A percentile compares a stretch with the other conserved stretches of the same genome.
Evolutionary conservation across 2,888 invertebrate species (phyloP).

Genomic region (Xanthorhoe designata): DNA sequence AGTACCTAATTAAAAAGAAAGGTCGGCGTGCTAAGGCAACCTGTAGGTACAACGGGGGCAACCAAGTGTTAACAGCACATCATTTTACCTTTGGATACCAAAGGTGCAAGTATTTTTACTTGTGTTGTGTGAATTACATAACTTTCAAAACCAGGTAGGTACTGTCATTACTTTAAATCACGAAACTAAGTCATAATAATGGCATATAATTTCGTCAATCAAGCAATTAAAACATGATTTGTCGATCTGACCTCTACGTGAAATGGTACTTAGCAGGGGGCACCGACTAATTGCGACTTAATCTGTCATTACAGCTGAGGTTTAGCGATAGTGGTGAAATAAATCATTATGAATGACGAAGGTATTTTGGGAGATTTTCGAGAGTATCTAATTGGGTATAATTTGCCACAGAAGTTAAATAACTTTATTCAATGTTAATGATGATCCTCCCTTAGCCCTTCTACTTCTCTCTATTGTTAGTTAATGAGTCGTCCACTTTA

Average conservation of each 20-base stretch:
- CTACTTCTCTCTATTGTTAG: too few species aligned
- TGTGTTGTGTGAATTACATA: neutral
- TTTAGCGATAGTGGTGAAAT: constrained; percentile 16
- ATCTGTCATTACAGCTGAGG: constrained; percentile 28
- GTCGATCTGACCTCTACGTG: constrained; percentile 15
- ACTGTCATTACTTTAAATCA: neutral
- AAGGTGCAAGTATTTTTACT: too few species aligned
- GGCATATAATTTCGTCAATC: constrained; percentile 12
- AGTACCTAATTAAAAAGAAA: too few species aligned
- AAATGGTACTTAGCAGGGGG: constrained; percentile 27
- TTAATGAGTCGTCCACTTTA: too few species aligned
- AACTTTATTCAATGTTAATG: too few species aligned
- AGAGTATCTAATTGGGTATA: neutral
- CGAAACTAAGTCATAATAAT: neutral
- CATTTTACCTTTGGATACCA: too few species aligned
- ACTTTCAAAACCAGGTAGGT: neutral
- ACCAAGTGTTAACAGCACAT: too few species aligned
- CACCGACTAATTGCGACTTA: constrained; percentile 30
- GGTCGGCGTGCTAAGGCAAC: too few species aligned
- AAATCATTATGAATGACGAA: constrained; percentile 1
- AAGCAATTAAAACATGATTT: constrained; percentile 18
- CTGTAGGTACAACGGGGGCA: too few species aligned
- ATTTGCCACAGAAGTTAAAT: too few species aligned
- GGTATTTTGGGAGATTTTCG: neutral
- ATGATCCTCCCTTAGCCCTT: too few species aligned